Evolutionary conservation across 2,888 invertebrate species (phyloP).

Genomic region (Eumacrocentrus americanus): DNA sequence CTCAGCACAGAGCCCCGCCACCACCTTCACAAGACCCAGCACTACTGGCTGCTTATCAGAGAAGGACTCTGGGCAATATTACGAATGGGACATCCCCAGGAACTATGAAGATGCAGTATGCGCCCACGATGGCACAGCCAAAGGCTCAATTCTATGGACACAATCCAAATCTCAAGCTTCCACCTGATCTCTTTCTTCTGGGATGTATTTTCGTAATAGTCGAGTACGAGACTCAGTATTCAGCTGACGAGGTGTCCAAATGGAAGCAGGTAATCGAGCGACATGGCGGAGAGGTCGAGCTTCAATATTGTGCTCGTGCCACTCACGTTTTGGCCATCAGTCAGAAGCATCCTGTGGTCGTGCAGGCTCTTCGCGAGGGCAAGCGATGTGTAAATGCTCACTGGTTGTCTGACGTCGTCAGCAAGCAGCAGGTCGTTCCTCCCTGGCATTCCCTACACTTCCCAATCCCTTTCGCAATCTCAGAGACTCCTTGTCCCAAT

Average conservation of each 20-base stretch:
- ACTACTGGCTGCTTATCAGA: constrained; percentile 54
- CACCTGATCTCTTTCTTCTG: constrained; percentile 85
- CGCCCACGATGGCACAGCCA: constrained; percentile 60
- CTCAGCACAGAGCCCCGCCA: constrained; percentile 74
- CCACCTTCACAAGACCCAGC: constrained; percentile 61
- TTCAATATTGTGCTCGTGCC: constrained; percentile 81
- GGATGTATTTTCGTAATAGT: constrained; percentile 93
- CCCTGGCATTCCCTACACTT: constrained; percentile 95
- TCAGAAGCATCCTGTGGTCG: constrained; percentile 88
- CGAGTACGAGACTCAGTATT: constrained; percentile 78
- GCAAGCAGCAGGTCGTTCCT: constrained; percentile 83
- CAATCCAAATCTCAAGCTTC: constrained; percentile 88
- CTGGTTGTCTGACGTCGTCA: constrained; percentile 91
- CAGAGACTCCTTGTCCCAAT: constrained; percentile 75
- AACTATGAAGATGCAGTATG: constrained; percentile 57
- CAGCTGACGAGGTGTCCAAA: constrained; percentile 65
- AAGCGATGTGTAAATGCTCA: constrained; percentile 81
- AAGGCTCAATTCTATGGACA: constrained; percentile 89
- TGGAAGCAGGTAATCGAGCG: constrained; percentile 79
- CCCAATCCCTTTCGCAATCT: constrained; percentile 74
- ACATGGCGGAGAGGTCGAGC: constrained; percentile 88
- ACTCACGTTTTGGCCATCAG: constrained; percentile 93
- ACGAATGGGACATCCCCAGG: constrained; percentile 63
- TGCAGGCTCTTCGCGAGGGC: constrained; percentile 77
- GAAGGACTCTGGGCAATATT: constrained; percentile 65